Base-by-base conservation (phyloP, 2,113 vertebrate genomes). In the Oreotrochilus melanogaster region DNA sequence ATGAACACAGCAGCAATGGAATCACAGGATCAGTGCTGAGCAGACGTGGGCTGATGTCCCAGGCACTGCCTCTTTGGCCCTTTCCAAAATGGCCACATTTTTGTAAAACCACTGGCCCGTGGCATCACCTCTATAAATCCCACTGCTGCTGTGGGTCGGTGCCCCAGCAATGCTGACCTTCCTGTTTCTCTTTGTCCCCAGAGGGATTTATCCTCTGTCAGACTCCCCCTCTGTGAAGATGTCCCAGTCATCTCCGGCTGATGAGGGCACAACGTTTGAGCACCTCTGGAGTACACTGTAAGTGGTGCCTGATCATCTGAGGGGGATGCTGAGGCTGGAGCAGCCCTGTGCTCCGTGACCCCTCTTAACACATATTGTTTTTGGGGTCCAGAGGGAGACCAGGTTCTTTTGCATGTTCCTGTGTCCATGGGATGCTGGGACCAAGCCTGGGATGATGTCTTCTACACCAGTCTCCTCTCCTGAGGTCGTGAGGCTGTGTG, bases 251-350 rank as follows among this genome's bases (percentile, higher is more conserved):
- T 89, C 98, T 9, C 89, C 98, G 11, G 97, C 98, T 64, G 98
- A 99, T 9, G 99, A 99, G 96, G 99, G 99, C 73, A 97, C 98
- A 35, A 99, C 98, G 7, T 99, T 99, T 5, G 99, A 99, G 93
- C 98, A 99, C 92, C 99, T 99, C 84, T 99, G 99, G 99, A 99
- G 98, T 94, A 99, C 98, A 4, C 97, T 99, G 99, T 99, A 95
- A 99, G 99, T 99, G 64, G 74, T 10, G 12, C 7, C 13, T 13
- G 67, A 7, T 27, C 11, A 0, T 31, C 25, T 33, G 42, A 25
- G 28, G 4, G 13, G 4, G 24, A 9, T 18, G 30, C 0, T 0
- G 23, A 23, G 72, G 27, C 50, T 75, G 27, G 56, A 3, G 24
- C 2, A 22, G 9, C 45, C 37, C 60, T 72, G 69, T 48, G 18